These are phyloP conservation scores for Sternotherus odoratus DNA, from an alignment of 2,797 vertebrate genomes.

Conservation along the genomic window DNA sequence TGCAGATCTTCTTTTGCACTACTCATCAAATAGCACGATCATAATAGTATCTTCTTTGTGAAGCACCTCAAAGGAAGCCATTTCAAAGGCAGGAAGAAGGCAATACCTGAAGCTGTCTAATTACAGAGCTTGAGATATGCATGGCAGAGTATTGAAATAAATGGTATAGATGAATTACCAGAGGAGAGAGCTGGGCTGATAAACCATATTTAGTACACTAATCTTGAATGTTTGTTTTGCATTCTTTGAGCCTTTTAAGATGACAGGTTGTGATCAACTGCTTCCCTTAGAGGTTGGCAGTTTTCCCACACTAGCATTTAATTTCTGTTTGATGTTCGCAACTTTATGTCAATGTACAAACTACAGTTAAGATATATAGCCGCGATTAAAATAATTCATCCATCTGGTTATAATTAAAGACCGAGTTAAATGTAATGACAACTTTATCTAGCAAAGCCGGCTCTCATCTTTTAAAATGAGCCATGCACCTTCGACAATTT, in stretches of 20 bases:
- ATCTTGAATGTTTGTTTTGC: constrained; percentile 85
- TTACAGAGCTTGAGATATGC: constrained; percentile 81
- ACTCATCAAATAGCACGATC: constrained; percentile 63
- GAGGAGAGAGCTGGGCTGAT: constrained; percentile 74
- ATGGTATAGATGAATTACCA: constrained; percentile 84
- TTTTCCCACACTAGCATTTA: constrained; percentile 82
- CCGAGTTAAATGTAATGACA: constrained; percentile 82
- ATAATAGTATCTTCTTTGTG: constrained; percentile 71
- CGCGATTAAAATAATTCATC: constrained; percentile 87
- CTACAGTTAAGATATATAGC: constrained; percentile 86
- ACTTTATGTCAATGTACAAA: constrained; percentile 84
- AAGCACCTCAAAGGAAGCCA: constrained; percentile 73
- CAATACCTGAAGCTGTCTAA: constrained; percentile 83
- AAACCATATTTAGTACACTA: constrained; percentile 82
- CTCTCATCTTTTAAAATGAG: constrained; percentile 77
- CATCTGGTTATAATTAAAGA: constrained; percentile 88
- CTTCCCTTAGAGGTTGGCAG: constrained; percentile 85
- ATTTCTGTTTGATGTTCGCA: constrained; percentile 86
- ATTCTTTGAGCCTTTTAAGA: constrained; percentile 85
- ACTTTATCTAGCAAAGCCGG: constrained; percentile 80
- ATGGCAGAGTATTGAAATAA: constrained; percentile 81
- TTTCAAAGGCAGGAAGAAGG: constrained; percentile 84
- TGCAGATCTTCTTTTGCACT: constrained; percentile 63
- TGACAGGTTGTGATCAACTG: constrained; percentile 87
- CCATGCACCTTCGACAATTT: constrained; percentile 57